Conservation (phyloP, 2,888 invertebrate genomes). For the Dynastes maya region DNA sequence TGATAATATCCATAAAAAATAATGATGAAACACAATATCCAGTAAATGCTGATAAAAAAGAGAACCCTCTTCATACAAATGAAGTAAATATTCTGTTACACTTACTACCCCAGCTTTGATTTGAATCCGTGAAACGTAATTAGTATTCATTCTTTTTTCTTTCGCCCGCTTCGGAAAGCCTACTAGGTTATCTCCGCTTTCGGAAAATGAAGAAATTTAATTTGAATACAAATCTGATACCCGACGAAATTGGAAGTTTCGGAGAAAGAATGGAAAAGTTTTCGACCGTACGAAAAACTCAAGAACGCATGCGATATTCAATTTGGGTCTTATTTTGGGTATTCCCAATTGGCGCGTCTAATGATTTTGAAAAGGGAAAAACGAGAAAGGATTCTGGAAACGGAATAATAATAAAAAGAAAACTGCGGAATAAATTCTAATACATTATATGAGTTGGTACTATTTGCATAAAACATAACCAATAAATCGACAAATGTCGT, state of each 20-base stretch:
- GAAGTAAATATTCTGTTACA: neutral
- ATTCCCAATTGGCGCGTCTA: neutral
- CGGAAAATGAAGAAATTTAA: slow-evolving; percentile 29
- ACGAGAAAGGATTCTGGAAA: too few species aligned
- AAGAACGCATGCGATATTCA: neutral
- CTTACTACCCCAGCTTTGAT: neutral
- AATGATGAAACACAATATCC: neutral
- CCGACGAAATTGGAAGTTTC: slow-evolving; percentile 13
- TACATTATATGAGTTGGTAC: too few species aligned
- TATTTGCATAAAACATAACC: too few species aligned
- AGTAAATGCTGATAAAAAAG: neutral
- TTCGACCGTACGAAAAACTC: neutral
- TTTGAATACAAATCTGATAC: slow-evolving; percentile 34
- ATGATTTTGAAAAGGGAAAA: neutral
- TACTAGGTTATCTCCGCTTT: slow-evolving; percentile 19
- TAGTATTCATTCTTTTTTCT: slow-evolving; percentile 12
- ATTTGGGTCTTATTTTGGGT: neutral
- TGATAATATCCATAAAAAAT: neutral
- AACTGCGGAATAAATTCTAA: too few species aligned
- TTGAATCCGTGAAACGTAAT: neutral
- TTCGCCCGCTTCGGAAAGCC: neutral
- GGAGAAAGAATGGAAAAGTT: neutral
- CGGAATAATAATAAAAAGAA: too few species aligned
- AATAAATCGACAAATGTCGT: too few species aligned
- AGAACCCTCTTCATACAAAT: too few species aligned